Base-by-base conservation (phyloP, 2,113 vertebrate species). In the Lagenorhynchus albirostris region DNA sequence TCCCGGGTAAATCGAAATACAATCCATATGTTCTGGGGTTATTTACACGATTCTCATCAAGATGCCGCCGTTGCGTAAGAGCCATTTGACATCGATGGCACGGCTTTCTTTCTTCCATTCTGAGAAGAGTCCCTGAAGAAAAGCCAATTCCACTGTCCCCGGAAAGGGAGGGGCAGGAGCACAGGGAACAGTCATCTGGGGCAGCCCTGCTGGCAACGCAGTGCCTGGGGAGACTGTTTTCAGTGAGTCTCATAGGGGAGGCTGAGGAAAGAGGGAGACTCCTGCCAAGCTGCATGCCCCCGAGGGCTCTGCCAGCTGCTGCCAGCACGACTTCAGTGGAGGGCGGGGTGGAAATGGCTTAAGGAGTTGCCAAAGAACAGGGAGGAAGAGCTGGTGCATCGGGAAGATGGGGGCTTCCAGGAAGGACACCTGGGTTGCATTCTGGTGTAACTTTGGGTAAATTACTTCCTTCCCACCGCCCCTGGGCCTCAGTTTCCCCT, bases 1-100 rank as follows among this genome's bases (percentile, higher is more conserved):
- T 96, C 47, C 87, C 68, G 74, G 63, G 26, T 38, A 82, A 73
- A 33, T 68, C 60, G 41, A 96, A 97, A 97, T 97, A 89, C 76
- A 94, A 70, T 86, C 87, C 95, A 55, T 91, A 86, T 96, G 96
- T 85, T 76, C 23, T 33, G 0, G 31, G 53, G 47, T 5, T 85
- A 95, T 92, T 96, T 94, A 79, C 83, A 94, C 0, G n/a, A 63
- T 80, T 87, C 96, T 90, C 80, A 62, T 83, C 47, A 79, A 95
- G 89, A 83, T 58, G 74, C 84, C 2, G 33, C 38, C 0, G 0
- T 96, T 96, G 94, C 92, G 94, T 83, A 97, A 97, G 80, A 97
- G 36, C 20, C 80, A 47, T 92, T 92, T 97, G 96, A 95, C 11
- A 90, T 97, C 2, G 4, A 25, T 82, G 74, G 74, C 5, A 3